Evolutionary conservation across 2,888 invertebrate species (phyloP).

Genomic region (Ecdyonurus torrentis): DNA sequence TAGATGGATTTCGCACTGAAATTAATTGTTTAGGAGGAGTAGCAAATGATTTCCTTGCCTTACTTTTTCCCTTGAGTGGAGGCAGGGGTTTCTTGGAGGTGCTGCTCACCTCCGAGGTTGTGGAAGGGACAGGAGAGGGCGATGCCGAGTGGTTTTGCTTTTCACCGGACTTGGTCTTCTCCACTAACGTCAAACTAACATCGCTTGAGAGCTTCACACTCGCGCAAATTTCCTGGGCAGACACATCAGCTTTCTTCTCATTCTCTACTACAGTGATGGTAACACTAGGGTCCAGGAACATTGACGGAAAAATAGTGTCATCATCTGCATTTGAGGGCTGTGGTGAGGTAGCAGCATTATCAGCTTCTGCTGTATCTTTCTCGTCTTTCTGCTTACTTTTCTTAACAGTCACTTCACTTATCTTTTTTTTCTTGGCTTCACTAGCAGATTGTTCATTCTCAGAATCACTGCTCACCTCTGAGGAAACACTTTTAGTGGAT

Average conservation of each 20-base stretch:
- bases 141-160: not conserved
- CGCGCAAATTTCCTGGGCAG: slow-evolving; percentile 10
- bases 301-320: slow-evolving; percentile 13
- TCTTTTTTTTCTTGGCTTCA: not conserved
- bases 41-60: slow-evolving; percentile 12
- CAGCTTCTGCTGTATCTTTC: not conserved
- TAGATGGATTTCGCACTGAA: not conserved
- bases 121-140: not conserved
- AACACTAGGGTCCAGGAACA: slow-evolving; percentile 15
- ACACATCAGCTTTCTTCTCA: slow-evolving; percentile 6
- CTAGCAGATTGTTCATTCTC: not conserved
- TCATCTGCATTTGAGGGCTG: slow-evolving; percentile 8
- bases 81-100: slow-evolving; percentile 1
- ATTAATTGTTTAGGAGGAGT: not conserved
- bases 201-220: slow-evolving; percentile 13
- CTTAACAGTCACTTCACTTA: not conserved
- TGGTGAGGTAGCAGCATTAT: not conserved
- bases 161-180: not conserved
- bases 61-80: slow-evolving; percentile 6
- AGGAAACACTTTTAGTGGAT: not conserved
- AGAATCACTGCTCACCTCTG: not conserved
- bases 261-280: slow-evolving; percentile 14
- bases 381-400: not conserved
- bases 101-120: not conserved
- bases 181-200: slow-evolving; percentile 12